These are phyloP conservation scores for Tangara arthus DNA, from an alignment of 2,797 vertebrate species.

Conservation along the genomic window DNA sequence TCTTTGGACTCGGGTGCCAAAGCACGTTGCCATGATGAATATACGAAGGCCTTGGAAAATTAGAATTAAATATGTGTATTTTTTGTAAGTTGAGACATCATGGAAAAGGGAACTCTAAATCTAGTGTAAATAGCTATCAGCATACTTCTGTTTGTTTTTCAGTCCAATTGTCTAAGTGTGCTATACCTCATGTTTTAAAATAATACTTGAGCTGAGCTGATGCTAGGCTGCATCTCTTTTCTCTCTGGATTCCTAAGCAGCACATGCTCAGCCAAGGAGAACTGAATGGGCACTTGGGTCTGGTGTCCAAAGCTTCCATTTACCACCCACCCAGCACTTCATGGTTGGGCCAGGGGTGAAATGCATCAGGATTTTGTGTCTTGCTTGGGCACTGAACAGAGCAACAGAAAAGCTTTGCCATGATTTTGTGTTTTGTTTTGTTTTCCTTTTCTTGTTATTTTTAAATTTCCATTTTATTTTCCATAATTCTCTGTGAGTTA, in stretches of 20 bases:
- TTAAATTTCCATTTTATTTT: not conserved
- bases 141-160: constrained; percentile 75
- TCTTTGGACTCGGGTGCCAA: constrained; percentile 13
- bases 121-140: constrained; percentile 67
- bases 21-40: not conserved
- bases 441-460: not conserved
- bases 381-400: not conserved
- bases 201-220: constrained; percentile 13
- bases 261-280: not conserved
- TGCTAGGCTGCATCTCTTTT: not conserved
- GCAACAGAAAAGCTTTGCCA: not conserved
- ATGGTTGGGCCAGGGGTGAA: not conserved
- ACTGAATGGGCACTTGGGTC: not conserved
- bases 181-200: constrained; percentile 48
- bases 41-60: constrained; percentile 44
- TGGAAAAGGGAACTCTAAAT: constrained; percentile 55
- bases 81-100: constrained; percentile 68
- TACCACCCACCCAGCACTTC: not conserved
- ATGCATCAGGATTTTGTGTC: not conserved
- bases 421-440: not conserved
- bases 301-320: not conserved
- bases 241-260: not conserved
- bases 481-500: not conserved
- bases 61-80: constrained; percentile 31
- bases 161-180: constrained; percentile 54